phyloP scores from a whole-genome alignment of 2,113 vertebrate genomes.

The Atherinomorus stipes region DNA sequence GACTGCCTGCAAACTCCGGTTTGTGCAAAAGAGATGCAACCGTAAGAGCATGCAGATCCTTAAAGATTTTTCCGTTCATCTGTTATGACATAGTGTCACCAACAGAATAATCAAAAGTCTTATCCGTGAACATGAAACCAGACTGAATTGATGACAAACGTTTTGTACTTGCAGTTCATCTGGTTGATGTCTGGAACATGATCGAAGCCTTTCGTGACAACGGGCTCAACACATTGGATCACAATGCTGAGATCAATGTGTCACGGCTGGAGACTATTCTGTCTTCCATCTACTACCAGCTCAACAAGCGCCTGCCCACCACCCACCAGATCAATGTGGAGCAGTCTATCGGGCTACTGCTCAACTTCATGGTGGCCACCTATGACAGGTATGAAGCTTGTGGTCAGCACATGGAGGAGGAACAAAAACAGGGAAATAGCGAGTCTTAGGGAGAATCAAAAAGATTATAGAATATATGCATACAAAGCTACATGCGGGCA shows the following conservation, averaged over 20 bases:
- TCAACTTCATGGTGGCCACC: slow-evolving; percentile 97
- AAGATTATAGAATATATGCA: no score
- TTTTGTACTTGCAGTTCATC: slow-evolving; percentile 86
- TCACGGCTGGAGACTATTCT: slow-evolving; percentile 98
- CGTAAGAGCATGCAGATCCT: slow-evolving; percentile 84
- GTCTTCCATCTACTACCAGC: slow-evolving; percentile 98
- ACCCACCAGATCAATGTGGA: slow-evolving; percentile 98
- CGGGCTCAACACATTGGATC: slow-evolving; percentile 95
- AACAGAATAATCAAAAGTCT: neutral
- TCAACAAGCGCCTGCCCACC: slow-evolving; percentile 96
- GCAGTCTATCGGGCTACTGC: slow-evolving; percentile 96
- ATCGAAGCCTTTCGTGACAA: slow-evolving; percentile 99
- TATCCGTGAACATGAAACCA: neutral
- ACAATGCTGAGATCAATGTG: slow-evolving; percentile 92
- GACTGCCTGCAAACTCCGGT: slow-evolving; percentile 96
- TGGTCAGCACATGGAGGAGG: neutral
- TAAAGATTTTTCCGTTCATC: neutral
- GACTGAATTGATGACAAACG: slow-evolving; percentile 26
- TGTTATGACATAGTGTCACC: neutral
- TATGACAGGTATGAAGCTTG: slow-evolving; percentile 89
- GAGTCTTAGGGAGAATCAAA: no score
- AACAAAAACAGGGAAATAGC: neutral
- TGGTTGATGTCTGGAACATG: slow-evolving; percentile 99
- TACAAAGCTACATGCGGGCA: no score
- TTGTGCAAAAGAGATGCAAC: slow-evolving; percentile 97